phyloP scores from a whole-genome alignment of 2,888 invertebrate species.

The Embidobia sp. region DNA sequence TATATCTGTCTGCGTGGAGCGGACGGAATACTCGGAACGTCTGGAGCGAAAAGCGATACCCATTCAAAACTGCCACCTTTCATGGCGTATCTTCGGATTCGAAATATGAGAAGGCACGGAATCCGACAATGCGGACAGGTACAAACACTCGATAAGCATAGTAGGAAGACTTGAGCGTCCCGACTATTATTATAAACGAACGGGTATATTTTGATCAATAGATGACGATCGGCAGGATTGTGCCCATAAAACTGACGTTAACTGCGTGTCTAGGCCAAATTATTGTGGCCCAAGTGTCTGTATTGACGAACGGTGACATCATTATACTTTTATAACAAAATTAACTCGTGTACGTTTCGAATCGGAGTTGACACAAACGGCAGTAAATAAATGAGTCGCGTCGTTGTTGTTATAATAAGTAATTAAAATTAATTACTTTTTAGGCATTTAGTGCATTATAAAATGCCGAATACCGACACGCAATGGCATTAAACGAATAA shows the following conservation, averaged over 20 bases:
- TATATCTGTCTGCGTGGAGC: constrained; percentile 60
- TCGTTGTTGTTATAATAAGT: background rate
- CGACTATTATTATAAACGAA: constrained; percentile 36
- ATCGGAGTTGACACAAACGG: background rate
- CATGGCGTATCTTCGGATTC: constrained; percentile 67
- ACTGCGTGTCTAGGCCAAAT: constrained; percentile 13
- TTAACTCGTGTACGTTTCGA: background rate
- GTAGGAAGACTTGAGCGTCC: constrained; percentile 55
- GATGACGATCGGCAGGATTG: constrained; percentile 14
- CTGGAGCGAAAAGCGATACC: constrained; percentile 75
- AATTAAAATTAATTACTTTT: constrained; percentile 26
- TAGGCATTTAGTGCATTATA: constrained; percentile 7
- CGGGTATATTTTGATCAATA: constrained; percentile 46
- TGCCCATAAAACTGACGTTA: constrained; percentile 36
- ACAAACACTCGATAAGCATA: constrained; percentile 76
- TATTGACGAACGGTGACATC: constrained; percentile 23
- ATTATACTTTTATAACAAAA: constrained; percentile 7
- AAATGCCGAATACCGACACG: background rate
- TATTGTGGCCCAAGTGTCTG: constrained; percentile 1
- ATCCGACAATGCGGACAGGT: constrained; percentile 78
- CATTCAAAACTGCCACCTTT: constrained; percentile 70
- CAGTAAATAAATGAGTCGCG: background rate
- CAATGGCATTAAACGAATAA: constrained; percentile 4
- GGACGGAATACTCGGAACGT: constrained; percentile 66
- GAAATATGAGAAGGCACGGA: constrained; percentile 75